Conservation (phyloP, 2,888 invertebrate genomes). For the Sthenelais limicola region DNA sequence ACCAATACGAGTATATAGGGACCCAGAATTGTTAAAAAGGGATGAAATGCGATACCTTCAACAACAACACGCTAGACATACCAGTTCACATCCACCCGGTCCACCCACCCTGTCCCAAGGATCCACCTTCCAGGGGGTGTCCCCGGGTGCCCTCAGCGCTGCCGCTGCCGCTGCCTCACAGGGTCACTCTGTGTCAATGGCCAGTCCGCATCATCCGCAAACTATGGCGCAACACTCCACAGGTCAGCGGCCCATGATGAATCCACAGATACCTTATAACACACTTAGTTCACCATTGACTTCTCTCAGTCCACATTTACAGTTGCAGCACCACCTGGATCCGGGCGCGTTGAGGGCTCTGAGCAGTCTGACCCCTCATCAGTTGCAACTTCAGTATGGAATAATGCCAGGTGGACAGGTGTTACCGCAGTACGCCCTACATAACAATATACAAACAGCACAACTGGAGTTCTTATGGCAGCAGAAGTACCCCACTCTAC, state of each 20-base stretch:
- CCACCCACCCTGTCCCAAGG: neutral
- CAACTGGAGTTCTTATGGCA: conserved; percentile 69
- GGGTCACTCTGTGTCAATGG: neutral
- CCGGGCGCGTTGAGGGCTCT: conserved; percentile 3
- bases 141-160: neutral
- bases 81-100: neutral
- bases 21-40: conserved; percentile 73
- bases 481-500: conserved; percentile 67
- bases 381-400: neutral
- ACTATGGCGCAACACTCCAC: neutral
- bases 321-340: neutral
- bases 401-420: no score
- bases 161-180: neutral
- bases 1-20: conserved; percentile 76
- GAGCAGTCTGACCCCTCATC: neutral
- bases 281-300: conserved; percentile 12
- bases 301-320: neutral
- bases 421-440: conserved; percentile 30
- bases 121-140: neutral
- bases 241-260: conserved; percentile 15
- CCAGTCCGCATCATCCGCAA: neutral
- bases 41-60: conserved; percentile 28
- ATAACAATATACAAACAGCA: conserved; percentile 51
- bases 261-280: neutral
- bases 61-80: neutral